Conservation (phyloP, 2,888 invertebrate genomes). For the Atethmia centrago region DNA sequence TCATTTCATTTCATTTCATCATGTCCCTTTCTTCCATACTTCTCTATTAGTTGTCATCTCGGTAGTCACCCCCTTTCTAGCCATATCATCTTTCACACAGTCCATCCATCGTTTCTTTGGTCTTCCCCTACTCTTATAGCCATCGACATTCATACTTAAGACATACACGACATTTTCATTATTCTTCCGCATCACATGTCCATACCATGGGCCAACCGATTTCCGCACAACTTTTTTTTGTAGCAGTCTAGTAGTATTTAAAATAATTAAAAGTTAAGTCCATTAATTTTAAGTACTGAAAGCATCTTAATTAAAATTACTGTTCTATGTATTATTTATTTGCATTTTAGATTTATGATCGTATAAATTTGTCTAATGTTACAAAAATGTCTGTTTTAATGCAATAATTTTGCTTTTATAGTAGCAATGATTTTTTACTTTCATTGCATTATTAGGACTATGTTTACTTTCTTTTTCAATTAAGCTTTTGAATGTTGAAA, state of each 20-base stretch:
- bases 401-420: constrained; percentile 13
- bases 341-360: constrained; percentile 40
- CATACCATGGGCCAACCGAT: too few relatives aligned
- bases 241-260: constrained; percentile 3
- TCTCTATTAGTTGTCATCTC: too few relatives aligned
- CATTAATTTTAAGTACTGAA: constrained; percentile 8
- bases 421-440: constrained; percentile 9
- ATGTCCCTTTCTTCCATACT: too few relatives aligned
- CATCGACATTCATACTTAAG: too few relatives aligned
- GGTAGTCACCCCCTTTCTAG: too few relatives aligned
- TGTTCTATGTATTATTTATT: constrained; percentile 20
- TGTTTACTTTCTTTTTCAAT: constrained; percentile 45
- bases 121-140: too few relatives aligned
- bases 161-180: too few relatives aligned
- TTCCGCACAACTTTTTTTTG: too few relatives aligned
- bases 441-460: constrained; percentile 14
- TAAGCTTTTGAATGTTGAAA: constrained; percentile 21
- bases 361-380: constrained; percentile 17
- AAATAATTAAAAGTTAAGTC: constrained; percentile 10
- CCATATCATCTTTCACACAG: too few relatives aligned
- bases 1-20: too few relatives aligned
- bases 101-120: too few relatives aligned
- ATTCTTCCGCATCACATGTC: too few relatives aligned
- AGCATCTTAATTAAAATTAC: constrained; percentile 32
- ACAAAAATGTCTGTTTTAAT: constrained; percentile 16